phyloP scores from a whole-genome alignment of 2,888 invertebrate species.

The Helicoverpa assulta region DNA sequence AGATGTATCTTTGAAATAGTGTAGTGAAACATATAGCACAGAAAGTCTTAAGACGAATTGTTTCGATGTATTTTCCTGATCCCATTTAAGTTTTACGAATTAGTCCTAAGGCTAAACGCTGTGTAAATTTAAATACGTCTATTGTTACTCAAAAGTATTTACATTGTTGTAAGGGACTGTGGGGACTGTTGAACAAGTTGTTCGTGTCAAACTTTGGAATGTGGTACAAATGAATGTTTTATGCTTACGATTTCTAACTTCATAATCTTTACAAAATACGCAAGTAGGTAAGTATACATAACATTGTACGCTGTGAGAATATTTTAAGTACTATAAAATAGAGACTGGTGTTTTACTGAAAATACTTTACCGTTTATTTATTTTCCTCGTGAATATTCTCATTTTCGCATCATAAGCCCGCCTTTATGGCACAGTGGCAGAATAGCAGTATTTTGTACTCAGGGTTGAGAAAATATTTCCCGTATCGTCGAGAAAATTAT shows the following conservation, averaged over 20 bases:
- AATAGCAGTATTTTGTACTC: slow-evolving; percentile 2
- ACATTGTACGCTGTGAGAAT: neutral
- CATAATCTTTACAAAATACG: slow-evolving; percentile 7
- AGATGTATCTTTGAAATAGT: slow-evolving; percentile 50
- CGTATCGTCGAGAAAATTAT: neutral
- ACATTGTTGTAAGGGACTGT: slow-evolving; percentile 37
- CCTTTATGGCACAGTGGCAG: neutral
- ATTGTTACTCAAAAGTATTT: slow-evolving; percentile 56
- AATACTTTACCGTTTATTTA: neutral
- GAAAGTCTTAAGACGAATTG: slow-evolving; percentile 44
- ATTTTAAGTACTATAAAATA: slow-evolving; percentile 1
- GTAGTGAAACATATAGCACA: slow-evolving; percentile 38
- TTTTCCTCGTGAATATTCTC: neutral
- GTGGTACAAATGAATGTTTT: slow-evolving; percentile 31
- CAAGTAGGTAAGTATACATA: neutral
- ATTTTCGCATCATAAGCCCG: neutral
- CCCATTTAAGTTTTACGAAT: slow-evolving; percentile 63
- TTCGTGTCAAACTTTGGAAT: slow-evolving; percentile 35
- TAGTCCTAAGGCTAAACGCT: slow-evolving; percentile 51
- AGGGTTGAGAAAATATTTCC: neutral
- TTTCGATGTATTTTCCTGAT: slow-evolving; percentile 58
- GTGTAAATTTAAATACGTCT: slow-evolving; percentile 50
- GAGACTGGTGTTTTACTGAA: neutral
- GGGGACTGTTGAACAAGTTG: slow-evolving; percentile 30
- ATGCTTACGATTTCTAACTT: slow-evolving; percentile 16